Evolutionary conservation across 2,888 invertebrate species (phyloP), one percentile per base, ranked within the genome.

Genomic region (Hemistola chrysoprasaria): DNA sequence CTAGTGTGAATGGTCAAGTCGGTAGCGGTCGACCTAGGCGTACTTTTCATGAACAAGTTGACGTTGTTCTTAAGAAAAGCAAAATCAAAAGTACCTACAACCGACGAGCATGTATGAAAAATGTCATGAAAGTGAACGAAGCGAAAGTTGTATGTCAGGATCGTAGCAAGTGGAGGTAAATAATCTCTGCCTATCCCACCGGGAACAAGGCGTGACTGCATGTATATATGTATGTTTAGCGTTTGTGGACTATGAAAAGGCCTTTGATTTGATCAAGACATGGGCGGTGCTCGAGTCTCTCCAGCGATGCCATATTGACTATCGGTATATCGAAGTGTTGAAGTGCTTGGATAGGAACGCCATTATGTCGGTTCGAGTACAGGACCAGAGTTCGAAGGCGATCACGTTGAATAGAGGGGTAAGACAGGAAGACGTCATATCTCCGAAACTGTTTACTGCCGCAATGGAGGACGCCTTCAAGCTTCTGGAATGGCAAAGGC

Each of bases 181-280:
- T n/a, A n/a, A n/a, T n/a, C n/a, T n/a, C n/a, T n/a, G n/a, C n/a
- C n/a, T n/a, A n/a, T n/a, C n/a, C n/a, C n/a, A n/a, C n/a, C n/a
- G n/a, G n/a, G n/a, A n/a, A n/a, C n/a, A n/a, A n/a, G n/a, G n/a
- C n/a, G n/a, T n/a, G n/a, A n/a, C n/a, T n/a, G n/a, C n/a, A n/a
- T n/a, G n/a, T n/a, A n/a, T n/a, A n/a, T n/a, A n/a, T n/a, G n/a
- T 46, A n/a, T 40, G 40, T 21, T 31, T 46, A 34, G 47, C 43
- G 23, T 43, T 43, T 43, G 32, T 41, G 45, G 41, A 41, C 39
- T 41, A 45, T 23, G 41, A 43, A 20, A 43, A 51, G 33, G 50
- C 47, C 27, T 51, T 51, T n/a, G 45, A 50, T 29, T 45, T 31
- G 10, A 40, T 52, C 27, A 48, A 50, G 23, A 49, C 43, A 10